A percentile compares a stretch with the other conserved stretches of the same genome.
Evolutionary conservation across 1,140 invertebrate genomes (phyloP).

Genomic region (Uloborus diversus): DNA sequence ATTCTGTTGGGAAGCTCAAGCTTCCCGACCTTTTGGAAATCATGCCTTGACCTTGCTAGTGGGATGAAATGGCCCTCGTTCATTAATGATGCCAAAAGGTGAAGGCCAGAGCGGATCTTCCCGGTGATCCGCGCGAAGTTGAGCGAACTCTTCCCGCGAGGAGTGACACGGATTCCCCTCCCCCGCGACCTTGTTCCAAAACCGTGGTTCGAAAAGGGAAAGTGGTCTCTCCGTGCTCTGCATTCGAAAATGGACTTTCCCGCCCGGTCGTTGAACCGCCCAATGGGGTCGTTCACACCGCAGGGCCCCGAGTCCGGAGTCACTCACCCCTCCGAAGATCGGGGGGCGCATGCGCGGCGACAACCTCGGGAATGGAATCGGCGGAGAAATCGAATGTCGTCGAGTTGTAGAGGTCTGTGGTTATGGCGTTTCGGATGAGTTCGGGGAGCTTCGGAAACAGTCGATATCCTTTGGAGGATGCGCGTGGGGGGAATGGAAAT

Average conservation of each 20-base stretch:
- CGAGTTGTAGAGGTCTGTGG: no score
- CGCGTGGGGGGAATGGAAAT: no score
- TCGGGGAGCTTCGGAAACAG: no score
- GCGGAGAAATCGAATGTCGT: no score
- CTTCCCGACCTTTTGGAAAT: no score
- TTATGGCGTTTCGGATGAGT: no score
- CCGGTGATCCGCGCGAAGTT: not conserved
- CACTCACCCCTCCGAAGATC: constrained; percentile 18
- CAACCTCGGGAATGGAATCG: not conserved
- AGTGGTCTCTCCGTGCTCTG: not conserved
- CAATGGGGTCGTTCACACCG: not conserved
- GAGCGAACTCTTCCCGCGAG: constrained; percentile 5
- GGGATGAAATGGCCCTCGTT: no score
- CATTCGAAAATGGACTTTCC: constrained; percentile 9
- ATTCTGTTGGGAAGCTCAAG: no score
- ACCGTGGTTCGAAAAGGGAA: not conserved
- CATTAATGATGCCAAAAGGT: not conserved
- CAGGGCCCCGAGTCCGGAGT: not conserved
- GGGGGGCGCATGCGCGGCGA: not conserved
- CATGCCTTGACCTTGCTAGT: no score
- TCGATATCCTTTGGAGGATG: no score
- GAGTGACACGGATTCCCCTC: no score
- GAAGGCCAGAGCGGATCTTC: not conserved
- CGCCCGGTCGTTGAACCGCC: constrained; percentile 9
- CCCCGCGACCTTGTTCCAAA: not conserved